Conservation (phyloP, 2,888 invertebrate species). For the Cactoblastis cactorum region DNA sequence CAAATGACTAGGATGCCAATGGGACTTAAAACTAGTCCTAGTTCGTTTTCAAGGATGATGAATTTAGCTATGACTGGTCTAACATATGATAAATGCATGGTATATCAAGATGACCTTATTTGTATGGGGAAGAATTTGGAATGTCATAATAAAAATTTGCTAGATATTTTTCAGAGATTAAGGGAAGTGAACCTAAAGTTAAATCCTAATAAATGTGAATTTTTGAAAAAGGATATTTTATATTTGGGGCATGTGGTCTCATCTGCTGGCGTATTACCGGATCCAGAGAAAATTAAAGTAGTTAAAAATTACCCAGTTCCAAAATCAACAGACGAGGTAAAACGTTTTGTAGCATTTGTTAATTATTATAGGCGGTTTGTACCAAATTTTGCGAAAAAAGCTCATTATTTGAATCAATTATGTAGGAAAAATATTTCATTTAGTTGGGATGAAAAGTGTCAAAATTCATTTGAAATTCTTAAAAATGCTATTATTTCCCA, state of each 20-base stretch:
- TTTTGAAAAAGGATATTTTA: constrained; percentile 16
- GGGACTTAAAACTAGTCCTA: constrained; percentile 19
- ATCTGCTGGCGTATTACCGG: constrained; percentile 8
- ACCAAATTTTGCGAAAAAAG: no score
- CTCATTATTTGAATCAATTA: constrained; percentile 22
- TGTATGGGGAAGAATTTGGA: constrained; percentile 14
- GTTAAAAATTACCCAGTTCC: constrained; percentile 18
- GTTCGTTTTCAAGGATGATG: constrained; percentile 17
- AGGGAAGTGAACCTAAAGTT: background rate
- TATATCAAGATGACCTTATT: background rate
- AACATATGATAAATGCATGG: constrained; percentile 16
- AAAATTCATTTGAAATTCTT: constrained; percentile 17
- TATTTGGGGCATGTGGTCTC: constrained; percentile 19
- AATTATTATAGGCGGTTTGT: constrained; percentile 20
- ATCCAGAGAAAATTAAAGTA: background rate
- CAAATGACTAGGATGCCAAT: constrained; percentile 16
- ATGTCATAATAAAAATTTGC: constrained; percentile 18
- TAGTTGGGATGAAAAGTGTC: constrained; percentile 19
- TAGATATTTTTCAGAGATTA: constrained; percentile 18
- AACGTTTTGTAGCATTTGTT: constrained; percentile 18
- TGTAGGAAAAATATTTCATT: constrained; percentile 20
- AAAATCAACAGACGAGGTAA: background rate
- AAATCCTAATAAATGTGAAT: constrained; percentile 16
- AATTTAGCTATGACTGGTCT: constrained; percentile 19
- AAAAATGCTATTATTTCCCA: constrained; percentile 19